Base-by-base conservation (phyloP, 2,888 invertebrate genomes). In the Eucriotettix oculatus region DNA sequence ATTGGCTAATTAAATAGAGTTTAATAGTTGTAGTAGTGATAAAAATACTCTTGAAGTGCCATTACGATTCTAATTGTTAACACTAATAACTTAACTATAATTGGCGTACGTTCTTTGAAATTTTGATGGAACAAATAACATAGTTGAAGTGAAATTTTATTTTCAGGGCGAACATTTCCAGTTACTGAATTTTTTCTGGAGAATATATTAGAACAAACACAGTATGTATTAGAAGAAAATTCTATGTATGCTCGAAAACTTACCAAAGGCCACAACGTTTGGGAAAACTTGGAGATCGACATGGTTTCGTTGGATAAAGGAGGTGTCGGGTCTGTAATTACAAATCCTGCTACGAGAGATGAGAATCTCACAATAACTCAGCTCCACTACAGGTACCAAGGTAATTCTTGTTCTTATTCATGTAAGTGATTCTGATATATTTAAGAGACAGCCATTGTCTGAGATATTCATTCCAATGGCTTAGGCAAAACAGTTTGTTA, bases 181-280 rank as follows among this genome's bases (percentile, higher is more conserved):
- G 92, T 93, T 0, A 80, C 86, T 66, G 87, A 90, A 70, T 75
- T 83, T 52, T 89, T 87, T 69, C 75, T 93, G 54, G 92, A 93
- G 74, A 89, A 92, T 68, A 82, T 90, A 53, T 73, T 92, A 67
- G 87, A 90, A 66, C 87, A 90, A 66, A 77, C 78, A 12, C 72
- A 75, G 66, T 86, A 78, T 71, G 77, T 80, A 10, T 70, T 84
- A 64, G 84, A 84, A 69, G 79, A 80, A 64, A 79, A 81, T 66
- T 80, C 82, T 0, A 78, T 77, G 11, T 85, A 76, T 67, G 78
- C 85, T 1, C 77, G 86, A 54, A 84, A 79, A 72, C 75, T 86
- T 1, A 81, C 79, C 67, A 83, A 81, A 56, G 70, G 71, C 62
- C 69, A 78, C 68, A 75, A 79, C 60, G 78, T 79, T 14, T 53